phyloP scores from a whole-genome alignment of 1,140 invertebrate genomes.

The Trichonephila clavipes region DNA sequence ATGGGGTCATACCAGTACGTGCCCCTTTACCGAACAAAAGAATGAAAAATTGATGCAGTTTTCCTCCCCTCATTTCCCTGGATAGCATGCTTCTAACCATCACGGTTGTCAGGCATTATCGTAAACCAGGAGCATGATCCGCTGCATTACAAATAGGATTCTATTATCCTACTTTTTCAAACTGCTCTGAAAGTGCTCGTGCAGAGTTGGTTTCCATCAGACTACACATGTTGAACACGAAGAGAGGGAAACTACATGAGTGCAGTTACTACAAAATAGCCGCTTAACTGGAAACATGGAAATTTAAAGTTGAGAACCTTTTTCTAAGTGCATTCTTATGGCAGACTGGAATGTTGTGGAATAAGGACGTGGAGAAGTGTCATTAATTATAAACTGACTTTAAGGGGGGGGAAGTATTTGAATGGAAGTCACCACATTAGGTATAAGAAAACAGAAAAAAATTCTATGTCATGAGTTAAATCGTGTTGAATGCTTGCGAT shows the following conservation, averaged over 20 bases:
- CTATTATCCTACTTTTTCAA: slow-evolving; percentile 27
- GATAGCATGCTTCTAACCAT: slow-evolving; percentile 33
- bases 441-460: too few species aligned
- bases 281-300: slow-evolving; percentile 46
- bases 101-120: slow-evolving; percentile 63
- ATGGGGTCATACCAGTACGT: background rate
- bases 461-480: background rate
- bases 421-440: background rate
- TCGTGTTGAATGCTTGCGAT: background rate
- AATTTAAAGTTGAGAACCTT: slow-evolving; percentile 9
- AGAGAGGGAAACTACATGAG: background rate
- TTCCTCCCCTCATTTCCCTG: slow-evolving; percentile 29
- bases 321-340: background rate
- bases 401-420: background rate
- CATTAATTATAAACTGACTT: slow-evolving; percentile 64
- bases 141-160: slow-evolving; percentile 57
- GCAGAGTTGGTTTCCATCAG: slow-evolving; percentile 3
- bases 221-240: background rate
- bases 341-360: slow-evolving; percentile 40
- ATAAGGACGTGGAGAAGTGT: background rate
- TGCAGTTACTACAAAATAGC: slow-evolving; percentile 20
- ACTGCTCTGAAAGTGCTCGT: slow-evolving; percentile 33
- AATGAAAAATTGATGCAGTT: slow-evolving; percentile 37
- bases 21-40: slow-evolving; percentile 49
- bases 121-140: slow-evolving; percentile 57